Base-by-base conservation (phyloP, 2,797 vertebrate genomes). In the Stomatorhinus walkeri region DNA sequence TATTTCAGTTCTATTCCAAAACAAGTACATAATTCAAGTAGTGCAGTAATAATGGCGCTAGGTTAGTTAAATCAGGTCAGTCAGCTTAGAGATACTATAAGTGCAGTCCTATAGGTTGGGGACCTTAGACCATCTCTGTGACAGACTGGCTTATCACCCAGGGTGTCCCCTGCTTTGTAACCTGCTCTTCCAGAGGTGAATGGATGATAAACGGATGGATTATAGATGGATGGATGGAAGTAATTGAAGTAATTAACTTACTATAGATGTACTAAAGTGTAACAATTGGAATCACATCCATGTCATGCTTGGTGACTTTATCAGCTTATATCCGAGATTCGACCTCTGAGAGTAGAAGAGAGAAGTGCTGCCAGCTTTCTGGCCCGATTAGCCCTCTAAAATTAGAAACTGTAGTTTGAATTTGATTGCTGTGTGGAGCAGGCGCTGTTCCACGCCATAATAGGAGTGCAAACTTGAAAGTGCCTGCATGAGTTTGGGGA, bases 271-370 rank as follows among this genome's bases (percentile, higher is more conserved):
- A 32, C 36, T 43, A 36, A 36, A 36, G 36, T 79, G 14, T 19
- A 43, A 79, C 32, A 79, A 79, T 24, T 40, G 36, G 72, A 40
- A 43, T 43, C 14, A 16, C 72, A 79, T 36, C 36, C 72, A 79
- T 79, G 72, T 79, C 72, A 79, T 43, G 72, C 36, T 79, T 43
- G 72, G 72, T 43, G 72, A 79, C 72, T 79, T 43, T 19, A 79
- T 79, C 36, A 79, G 72, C 72, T 36, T 79, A 79, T 79, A 79
- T 79, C 72, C 14, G 36, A 79, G 36, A 79, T n/a, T 79, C 72
- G 72, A 79, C 72, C 72, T 79, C 72, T 79, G 72, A 36, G 72
- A 85, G 46, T 28, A 85, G 46, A 49, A 10, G 76, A 22, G 40
- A 19, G 5, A 49, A 49, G 10, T 43, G n/a, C 40, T 84, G 48